Base-by-base conservation (phyloP, 2,888 invertebrate species). In the Drosophila vallismaia region DNA sequence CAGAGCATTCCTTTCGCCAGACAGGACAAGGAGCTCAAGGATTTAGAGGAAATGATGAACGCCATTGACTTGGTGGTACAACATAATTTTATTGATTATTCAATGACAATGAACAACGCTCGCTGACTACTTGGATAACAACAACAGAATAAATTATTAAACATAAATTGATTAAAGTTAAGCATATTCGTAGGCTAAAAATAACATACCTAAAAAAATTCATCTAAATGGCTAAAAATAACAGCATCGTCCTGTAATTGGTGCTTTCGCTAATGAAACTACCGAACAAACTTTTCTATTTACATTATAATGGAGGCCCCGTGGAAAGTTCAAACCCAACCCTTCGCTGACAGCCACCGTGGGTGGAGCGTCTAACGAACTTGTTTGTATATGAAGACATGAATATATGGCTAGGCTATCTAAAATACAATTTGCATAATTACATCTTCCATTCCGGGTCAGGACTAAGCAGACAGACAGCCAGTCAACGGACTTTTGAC, bases 401-500 rank as follows among this genome's bases (percentile, higher is more conserved):
- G 19, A 49, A 38, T 75, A 57, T 73, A 74, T 72, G 68, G 74
- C 74, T 74, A 70, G 67, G 85, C 88, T 88, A 88, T 59, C 79
- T 78, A 68, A 74, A 64, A 53, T 71, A 64, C 53, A 77, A 87
- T 83, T 88, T 84, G 88, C 88, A 88, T 83, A 83, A 83, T 88
- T 75, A 74, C 72, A 78, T 66, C 74, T 55, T 52, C 64, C 64
- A 64, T 63, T 46, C 53, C 72, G 45, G 54, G 33, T 3, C 33
- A 26, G 9, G n/a, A 19, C 19, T 2, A 2, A 3, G 10, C 12
- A 40, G 51, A 70, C 75, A 62, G 46, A n/a, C 31, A 56, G 36
- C 24, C 36, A 33, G 28, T 56, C 62, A 44, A 62, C 59, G 71
- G 44, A 53, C 63, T 46, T 60, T 60, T 70, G 67, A 70, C 67